A percentile compares a stretch with the other conserved stretches of the same genome.
phyloP scores from a whole-genome alignment of 2,797 vertebrate genomes.

The Pyrocephalus nanus region DNA sequence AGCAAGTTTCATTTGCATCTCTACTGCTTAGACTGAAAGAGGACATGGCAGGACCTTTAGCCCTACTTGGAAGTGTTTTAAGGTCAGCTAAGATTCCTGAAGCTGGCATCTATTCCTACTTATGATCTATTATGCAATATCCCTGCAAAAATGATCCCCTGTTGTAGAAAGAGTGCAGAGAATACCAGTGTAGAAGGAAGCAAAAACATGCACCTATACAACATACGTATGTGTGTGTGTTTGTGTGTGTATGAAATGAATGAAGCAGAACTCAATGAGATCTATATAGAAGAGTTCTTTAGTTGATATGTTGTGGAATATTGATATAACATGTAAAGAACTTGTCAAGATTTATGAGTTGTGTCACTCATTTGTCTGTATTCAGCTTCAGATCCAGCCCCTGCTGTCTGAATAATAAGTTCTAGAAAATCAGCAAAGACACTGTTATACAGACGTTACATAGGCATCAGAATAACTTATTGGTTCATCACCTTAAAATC shows the following conservation, averaged over 20 bases:
- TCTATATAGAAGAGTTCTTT: neutral
- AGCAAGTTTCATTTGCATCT: neutral
- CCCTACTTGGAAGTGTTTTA: neutral
- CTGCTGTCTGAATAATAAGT: neutral
- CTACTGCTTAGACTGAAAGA: neutral
- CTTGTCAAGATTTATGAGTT: neutral
- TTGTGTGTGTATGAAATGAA: neutral
- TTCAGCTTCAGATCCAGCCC: conserved; percentile 23
- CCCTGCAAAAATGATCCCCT: neutral
- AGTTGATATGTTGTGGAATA: neutral
- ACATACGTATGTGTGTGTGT: fast-evolving
- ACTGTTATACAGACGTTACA: neutral
- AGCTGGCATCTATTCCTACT: neutral
- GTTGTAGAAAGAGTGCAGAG: neutral
- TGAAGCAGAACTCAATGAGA: conserved; percentile 20
- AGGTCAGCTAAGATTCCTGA: neutral
- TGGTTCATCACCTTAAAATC: neutral
- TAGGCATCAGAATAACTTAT: neutral
- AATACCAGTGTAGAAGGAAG: neutral
- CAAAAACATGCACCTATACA: neutral
- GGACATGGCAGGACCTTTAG: neutral
- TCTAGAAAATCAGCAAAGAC: conserved; percentile 23
- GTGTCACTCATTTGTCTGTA: neutral
- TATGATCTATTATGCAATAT: neutral
- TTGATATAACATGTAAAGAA: neutral